Evolutionary conservation across 2,797 vertebrate species (phyloP).

Genomic region (Euphonia xanthogaster): DNA sequence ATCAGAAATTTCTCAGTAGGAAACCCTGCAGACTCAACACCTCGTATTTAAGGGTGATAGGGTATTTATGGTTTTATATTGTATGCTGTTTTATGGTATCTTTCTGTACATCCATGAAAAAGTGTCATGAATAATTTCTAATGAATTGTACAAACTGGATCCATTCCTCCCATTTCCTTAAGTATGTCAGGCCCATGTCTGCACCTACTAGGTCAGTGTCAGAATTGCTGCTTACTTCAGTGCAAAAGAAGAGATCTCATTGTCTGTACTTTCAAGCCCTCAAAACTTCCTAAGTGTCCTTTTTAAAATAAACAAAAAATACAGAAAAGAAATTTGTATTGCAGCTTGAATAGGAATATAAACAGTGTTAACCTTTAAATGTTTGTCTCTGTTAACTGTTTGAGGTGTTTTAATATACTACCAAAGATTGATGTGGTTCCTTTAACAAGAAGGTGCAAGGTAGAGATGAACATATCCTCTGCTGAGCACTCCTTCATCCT

Average conservation of each 20-base stretch:
- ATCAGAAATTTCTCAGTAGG: background rate
- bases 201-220: background rate
- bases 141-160: background rate
- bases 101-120: background rate
- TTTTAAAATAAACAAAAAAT: background rate
- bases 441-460: background rate
- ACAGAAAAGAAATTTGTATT: background rate
- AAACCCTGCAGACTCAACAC: background rate
- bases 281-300: background rate
- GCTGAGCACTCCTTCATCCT: background rate
- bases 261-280: background rate
- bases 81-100: background rate
- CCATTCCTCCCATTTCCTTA: background rate
- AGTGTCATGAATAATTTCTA: background rate
- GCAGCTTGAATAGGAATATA: background rate
- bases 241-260: background rate
- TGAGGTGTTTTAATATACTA: slow-evolving; percentile 8
- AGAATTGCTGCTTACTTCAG: background rate
- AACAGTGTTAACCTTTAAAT: background rate
- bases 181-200: background rate
- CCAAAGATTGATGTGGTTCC: slow-evolving; percentile 47
- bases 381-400: background rate
- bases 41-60: background rate
- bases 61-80: background rate
- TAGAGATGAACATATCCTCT: background rate